These are phyloP conservation scores for Thalassophryne amazonica DNA, from an alignment of 2,797 vertebrate genomes.

Conservation along the genomic window DNA sequence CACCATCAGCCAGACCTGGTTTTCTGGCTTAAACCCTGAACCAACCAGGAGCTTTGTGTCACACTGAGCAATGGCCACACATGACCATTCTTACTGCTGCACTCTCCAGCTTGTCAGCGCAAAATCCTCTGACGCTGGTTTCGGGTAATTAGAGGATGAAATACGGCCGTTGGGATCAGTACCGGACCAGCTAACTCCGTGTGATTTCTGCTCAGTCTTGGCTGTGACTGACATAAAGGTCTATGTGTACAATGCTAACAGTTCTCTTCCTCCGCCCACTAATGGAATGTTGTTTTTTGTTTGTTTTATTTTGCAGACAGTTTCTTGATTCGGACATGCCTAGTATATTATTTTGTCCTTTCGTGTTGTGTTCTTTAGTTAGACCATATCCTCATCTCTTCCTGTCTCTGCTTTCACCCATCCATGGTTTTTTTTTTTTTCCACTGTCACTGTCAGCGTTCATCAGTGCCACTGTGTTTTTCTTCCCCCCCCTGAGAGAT, in stretches of 20 bases:
- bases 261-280: conserved; percentile 77
- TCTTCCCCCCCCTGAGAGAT: conserved; percentile 21
- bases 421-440: conserved; percentile 9
- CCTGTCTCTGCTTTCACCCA: conserved; percentile 11
- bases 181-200: conserved; percentile 18
- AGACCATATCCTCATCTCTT: conserved; percentile 28
- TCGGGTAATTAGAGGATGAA: background rate
- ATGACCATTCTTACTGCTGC: conserved; percentile 11
- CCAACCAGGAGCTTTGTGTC: conserved; percentile 2
- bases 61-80: conserved; percentile 30
- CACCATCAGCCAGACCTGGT: conserved; percentile 9
- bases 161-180: conserved; percentile 7
- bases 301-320: conserved; percentile 98
- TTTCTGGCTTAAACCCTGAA: conserved; percentile 23
- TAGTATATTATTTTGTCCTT: conserved; percentile 92
- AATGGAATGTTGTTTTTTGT: conserved; percentile 94
- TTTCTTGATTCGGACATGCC: conserved; percentile 99
- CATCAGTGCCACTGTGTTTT: conserved; percentile 27
- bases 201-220: conserved; percentile 38
- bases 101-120: background rate
- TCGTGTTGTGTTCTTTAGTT: conserved; percentile 53
- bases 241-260: conserved; percentile 65
- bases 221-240: conserved; percentile 42
- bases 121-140: background rate
- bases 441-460: conserved; percentile 28